Conservation (phyloP, 2,888 invertebrate species). For the Toxonevra muliebris region DNA sequence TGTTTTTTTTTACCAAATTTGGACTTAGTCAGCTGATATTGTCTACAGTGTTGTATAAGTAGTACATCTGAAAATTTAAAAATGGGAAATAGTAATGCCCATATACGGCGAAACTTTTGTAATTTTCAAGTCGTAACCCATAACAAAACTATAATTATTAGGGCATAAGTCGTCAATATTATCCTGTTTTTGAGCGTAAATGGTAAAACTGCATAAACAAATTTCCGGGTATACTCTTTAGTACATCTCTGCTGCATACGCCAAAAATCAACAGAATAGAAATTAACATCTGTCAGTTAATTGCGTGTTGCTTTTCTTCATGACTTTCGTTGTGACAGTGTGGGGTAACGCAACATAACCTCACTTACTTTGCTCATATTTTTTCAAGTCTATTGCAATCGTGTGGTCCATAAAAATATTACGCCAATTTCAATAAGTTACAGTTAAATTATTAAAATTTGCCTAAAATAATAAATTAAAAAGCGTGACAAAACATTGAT, state of each 20-base stretch:
- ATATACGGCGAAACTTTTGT: no score
- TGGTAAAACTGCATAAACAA: no score
- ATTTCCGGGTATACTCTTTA: not conserved
- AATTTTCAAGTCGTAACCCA: no score
- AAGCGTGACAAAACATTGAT: not conserved
- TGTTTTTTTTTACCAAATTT: no score
- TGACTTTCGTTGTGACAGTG: slow-evolving; percentile 31
- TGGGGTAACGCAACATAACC: slow-evolving; percentile 41
- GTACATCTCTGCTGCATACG: slow-evolving; percentile 5
- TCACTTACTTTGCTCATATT: slow-evolving; percentile 38
- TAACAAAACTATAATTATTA: no score
- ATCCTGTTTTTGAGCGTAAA: no score
- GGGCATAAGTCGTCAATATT: no score
- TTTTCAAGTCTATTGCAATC: slow-evolving; percentile 26
- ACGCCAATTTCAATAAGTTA: slow-evolving; percentile 23
- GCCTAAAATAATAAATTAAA: slow-evolving; percentile 2
- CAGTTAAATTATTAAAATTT: slow-evolving; percentile 4
- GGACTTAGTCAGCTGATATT: no score
- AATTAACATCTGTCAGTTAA: slow-evolving; percentile 5
- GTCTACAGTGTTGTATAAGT: no score
- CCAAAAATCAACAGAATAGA: not conserved
- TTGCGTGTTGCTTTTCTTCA: slow-evolving; percentile 10
- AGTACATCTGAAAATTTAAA: no score
- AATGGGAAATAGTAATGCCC: no score
- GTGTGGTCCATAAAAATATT: slow-evolving; percentile 21